Conservation (phyloP, 2,888 invertebrate genomes). For the Xanthia togata region DNA sequence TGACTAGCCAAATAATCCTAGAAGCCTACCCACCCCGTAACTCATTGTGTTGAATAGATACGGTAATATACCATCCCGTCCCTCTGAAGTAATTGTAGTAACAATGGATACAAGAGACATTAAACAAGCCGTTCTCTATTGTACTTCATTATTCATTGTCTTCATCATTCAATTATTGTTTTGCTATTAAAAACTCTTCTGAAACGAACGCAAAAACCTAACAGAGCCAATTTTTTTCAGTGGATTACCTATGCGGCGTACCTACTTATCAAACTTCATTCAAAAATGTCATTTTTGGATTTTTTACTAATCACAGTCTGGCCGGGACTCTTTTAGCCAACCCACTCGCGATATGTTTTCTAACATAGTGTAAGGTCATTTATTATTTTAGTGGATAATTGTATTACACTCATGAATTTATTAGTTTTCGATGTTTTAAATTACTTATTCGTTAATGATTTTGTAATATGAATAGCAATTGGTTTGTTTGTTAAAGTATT, state of each 20-base stretch:
- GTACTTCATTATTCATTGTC: neutral
- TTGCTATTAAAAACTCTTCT: neutral
- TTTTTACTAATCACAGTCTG: too few species aligned
- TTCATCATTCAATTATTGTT: neutral
- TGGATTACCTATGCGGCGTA: neutral
- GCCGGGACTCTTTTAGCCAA: too few species aligned
- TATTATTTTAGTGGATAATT: too few species aligned
- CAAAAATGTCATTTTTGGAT: too few species aligned
- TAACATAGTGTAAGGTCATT: too few species aligned
- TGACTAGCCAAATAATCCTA: neutral
- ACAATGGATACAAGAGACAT: neutral
- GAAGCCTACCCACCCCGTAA: neutral
- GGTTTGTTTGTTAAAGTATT: too few species aligned
- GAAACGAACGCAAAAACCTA: neutral
- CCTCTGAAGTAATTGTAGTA: neutral
- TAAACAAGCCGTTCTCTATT: neutral
- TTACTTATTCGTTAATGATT: too few species aligned
- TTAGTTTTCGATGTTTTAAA: too few species aligned
- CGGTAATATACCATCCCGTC: neutral
- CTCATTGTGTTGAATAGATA: neutral
- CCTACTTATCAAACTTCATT: too few species aligned
- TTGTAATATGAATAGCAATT: too few species aligned
- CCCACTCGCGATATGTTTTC: too few species aligned
- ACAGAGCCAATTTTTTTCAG: neutral
- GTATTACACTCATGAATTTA: too few species aligned